Conservation (phyloP, 2,113 vertebrate genomes). For the Malurus elegans region DNA sequence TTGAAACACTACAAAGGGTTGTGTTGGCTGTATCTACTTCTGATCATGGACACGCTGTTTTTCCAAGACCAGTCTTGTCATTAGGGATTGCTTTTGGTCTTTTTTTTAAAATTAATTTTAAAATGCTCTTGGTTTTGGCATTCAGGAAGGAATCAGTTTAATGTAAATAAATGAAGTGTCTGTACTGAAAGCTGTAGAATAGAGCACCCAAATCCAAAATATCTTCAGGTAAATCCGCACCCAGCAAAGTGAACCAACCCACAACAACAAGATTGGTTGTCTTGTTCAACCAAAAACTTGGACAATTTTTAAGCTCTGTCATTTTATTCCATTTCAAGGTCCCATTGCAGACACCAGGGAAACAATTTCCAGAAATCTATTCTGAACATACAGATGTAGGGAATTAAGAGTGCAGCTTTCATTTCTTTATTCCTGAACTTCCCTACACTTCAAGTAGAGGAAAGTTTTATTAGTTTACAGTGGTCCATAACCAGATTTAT, state of each 20-base stretch:
- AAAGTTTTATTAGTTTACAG: not conserved
- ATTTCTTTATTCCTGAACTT: not conserved
- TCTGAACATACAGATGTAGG: not conserved
- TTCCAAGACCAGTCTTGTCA: not conserved
- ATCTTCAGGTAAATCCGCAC: not conserved
- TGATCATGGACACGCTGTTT: not conserved
- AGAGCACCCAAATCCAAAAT: not conserved
- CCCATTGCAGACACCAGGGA: not conserved
- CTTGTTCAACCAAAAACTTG: not conserved
- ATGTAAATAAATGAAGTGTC: not conserved
- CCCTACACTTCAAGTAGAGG: not conserved
- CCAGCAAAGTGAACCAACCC: not conserved
- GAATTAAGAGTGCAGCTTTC: not conserved
- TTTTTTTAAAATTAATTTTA: not conserved
- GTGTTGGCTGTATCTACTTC: not conserved
- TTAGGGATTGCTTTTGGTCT: not conserved
- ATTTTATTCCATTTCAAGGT: not conserved
- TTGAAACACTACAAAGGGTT: rapidly evolving
- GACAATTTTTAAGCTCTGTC: not conserved
- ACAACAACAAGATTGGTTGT: not conserved
- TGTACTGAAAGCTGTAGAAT: not conserved
- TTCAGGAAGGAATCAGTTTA: not conserved
- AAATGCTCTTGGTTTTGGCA: not conserved
- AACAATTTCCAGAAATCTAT: not conserved
- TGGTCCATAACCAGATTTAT: not conserved